Evolutionary conservation across 2,888 invertebrate species (phyloP), one percentile per base, ranked within the genome.

Genomic region (Pachycephus smyrnensis): DNA sequence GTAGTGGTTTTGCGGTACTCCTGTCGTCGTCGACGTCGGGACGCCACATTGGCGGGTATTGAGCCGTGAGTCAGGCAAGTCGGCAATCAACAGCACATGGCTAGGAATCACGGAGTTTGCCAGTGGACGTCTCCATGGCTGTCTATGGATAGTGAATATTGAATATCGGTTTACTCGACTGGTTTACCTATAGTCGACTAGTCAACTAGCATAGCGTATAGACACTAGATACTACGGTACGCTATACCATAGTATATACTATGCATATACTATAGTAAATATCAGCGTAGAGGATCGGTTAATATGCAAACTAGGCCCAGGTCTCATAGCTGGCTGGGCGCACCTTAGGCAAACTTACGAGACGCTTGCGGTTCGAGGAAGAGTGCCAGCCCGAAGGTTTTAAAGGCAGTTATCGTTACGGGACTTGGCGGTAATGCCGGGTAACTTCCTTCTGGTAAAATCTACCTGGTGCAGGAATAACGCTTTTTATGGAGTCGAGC

Each of bases 111-210:
- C 12, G 11, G 71, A 33, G 71, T 71, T 12, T 31, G 30, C 31
- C 71, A 87, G 88, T 82, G 86, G 88, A 88, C 88, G 85, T 86
- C 80, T 86, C 83, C 84, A 76, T 82, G 81, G 83, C 84, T 87
- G 86, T 88, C 88, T 88, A 88, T 86, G 85, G 83, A 80, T 80
- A 82, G 81, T 80, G 84, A 86, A 86, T 85, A 85, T 84, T 84
- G 85, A 85, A 86, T 88, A 87, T 86, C 87, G 84, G 81, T 82
- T 82, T 83, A 79, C 74, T 36, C 35, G 75, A 74, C 55, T 55
- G 55, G 55, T 55, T 55, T 55, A 55, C 23, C 55, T 23, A 55
- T 15, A 55, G 55, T 55, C 55, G 55, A 55, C 55, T 23, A 55
- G 55, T 55, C 55, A 55, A 55, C 55, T 9, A 23, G 55, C 55